Evolutionary conservation across 2,797 vertebrate genomes (phyloP).

Genomic region (Gambelia wislizenii): DNA sequence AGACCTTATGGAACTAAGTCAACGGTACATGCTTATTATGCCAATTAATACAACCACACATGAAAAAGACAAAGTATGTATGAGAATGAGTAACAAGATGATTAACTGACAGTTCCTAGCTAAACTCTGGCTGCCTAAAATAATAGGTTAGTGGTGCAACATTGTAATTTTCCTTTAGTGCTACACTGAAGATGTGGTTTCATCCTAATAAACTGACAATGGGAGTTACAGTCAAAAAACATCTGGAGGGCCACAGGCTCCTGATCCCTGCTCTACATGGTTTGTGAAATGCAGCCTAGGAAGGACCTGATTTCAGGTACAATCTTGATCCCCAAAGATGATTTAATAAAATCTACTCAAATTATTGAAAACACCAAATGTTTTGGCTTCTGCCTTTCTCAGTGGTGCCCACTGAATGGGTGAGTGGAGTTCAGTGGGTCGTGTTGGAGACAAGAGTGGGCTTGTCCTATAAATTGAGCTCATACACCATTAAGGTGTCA

Average conservation of each 20-base stretch:
- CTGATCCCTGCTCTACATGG: neutral
- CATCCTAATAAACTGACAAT: neutral
- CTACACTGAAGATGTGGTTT: neutral
- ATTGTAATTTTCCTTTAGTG: slow-evolving; percentile 46
- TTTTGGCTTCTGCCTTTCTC: too few species aligned
- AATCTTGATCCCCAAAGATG: too few species aligned
- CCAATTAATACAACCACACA: slow-evolving; percentile 53
- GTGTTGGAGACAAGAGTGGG: too few species aligned
- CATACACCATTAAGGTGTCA: too few species aligned
- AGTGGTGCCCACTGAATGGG: too few species aligned
- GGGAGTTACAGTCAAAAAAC: neutral
- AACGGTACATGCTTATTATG: slow-evolving; percentile 41
- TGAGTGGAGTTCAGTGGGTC: too few species aligned
- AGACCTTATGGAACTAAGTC: neutral
- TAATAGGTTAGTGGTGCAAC: slow-evolving; percentile 50
- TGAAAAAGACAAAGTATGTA: slow-evolving; percentile 34
- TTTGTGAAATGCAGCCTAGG: neutral
- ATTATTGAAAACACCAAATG: too few species aligned
- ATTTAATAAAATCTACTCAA: too few species aligned
- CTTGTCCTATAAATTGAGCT: too few species aligned
- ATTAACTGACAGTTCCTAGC: slow-evolving; percentile 54
- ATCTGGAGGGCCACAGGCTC: neutral
- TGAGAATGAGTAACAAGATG: slow-evolving; percentile 44
- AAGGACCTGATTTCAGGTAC: too few species aligned
- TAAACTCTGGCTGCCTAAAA: slow-evolving; percentile 55